Evolutionary conservation across 2,888 invertebrate genomes (phyloP), one percentile per base, ranked within the genome.

Genomic region (Drosophila putrida): DNA sequence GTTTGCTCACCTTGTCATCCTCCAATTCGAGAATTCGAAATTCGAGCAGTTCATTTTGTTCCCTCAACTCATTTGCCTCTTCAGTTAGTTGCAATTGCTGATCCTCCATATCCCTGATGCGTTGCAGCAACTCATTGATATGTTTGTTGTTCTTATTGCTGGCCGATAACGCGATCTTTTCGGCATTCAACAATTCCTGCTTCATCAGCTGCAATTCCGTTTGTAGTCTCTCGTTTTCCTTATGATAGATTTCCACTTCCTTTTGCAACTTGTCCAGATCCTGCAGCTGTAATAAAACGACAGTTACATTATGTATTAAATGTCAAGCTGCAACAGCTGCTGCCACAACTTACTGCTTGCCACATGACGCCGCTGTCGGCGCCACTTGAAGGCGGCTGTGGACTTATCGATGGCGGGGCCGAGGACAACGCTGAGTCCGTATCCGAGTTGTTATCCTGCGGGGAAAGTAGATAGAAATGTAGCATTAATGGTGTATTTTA

Each of bases 31-130:
- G 93, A 79, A 96, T 94, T 51, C 96, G 93, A 93, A 96, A 96
- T 93, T 96, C 96, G 90, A 96, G 94, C 77, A 96, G 94, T 92
- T 96, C 96, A 91, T 96, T 95, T 91, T 96, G 96, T 91, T 96
- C 96, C 80, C 95, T 94, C 86, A 96, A 94, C 92, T 96, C 96
- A 78, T 95, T 94, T 75, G 95, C 93, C 90, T 96, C 96, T 86
- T 95, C 94, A 84, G 94, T 92, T 41, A 96, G 93, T 71, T 94
- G 93, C 90, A 94, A 93, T 91, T 95, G 93, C 50, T 93, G 92
- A 35, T 93, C 93, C 78, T 94, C 93, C 55, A 93, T 87, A 53
- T 92, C 92, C 57, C 92, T 92, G 38, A 94, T 91, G 65, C 93
- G 88, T 36, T 91, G 90, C 73, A 93, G 63, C 80, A 93, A 70